Base-by-base conservation (phyloP, 2,797 vertebrate genomes). In the Ataeniobius toweri region DNA sequence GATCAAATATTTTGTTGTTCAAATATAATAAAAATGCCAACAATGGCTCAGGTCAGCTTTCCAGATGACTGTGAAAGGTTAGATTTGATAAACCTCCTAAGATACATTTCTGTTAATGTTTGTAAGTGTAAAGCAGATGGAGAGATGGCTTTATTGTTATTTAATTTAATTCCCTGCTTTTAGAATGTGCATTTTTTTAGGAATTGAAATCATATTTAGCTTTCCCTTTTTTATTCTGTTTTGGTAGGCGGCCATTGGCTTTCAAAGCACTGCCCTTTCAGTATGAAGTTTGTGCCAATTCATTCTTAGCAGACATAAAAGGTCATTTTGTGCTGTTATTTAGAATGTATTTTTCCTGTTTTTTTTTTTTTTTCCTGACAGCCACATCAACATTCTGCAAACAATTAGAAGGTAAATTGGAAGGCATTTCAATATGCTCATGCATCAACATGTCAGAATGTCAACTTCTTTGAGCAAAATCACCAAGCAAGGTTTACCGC, bases 241-340 rank as follows among this genome's bases (percentile, higher is more conserved):
- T 83, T 84, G 83, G 86, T 75, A 73, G 80, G 75, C 71, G 81
- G 80, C 85, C 89, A 86, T 85, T 89, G 86, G 78, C 80, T 90
- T 91, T 89, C 85, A 92, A 78, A 74, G 78, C 69, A 53, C 56
- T 91, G 88, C 80, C 88, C 88, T 93, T 93, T 93, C 86, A 86
- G 77, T 90, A 82, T 78, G 86, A 82, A 78, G 79, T 84, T 77
- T 77, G 59, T 80, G 84, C 87, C 91, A 92, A 82, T 90, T 85
- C 87, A 85, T 87, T 86, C 89, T 83, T 78, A 55, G 73, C 50
- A 59, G 86, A 86, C 76, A 79, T 80, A 83, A 91, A 90, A 93
- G 87, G 88, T 91, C 90, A 93, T 80, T 87, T 89, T 75, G 77
- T 70, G 13, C n/a, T 75, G 78, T 89, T 89, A 75, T 79, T 87